Evolutionary conservation across 2,888 invertebrate genomes (phyloP).

Genomic region (Carcina quercana): DNA sequence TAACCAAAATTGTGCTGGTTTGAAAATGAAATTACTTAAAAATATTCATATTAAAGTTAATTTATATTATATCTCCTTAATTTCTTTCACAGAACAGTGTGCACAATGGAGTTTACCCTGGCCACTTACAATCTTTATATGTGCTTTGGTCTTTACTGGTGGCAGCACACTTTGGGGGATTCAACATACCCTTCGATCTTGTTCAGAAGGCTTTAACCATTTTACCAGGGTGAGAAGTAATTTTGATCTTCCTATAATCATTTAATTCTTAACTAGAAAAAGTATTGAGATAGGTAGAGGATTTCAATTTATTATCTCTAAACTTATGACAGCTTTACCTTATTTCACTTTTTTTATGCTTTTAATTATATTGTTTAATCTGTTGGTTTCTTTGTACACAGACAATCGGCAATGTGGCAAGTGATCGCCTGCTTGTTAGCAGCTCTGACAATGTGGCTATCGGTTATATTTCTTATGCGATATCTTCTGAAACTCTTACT

Average conservation of each 20-base stretch:
- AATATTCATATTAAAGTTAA: too few relatives aligned
- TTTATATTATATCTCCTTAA: conserved; percentile 1
- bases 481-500: conserved; percentile 91
- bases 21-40: too few relatives aligned
- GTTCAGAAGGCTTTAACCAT: conserved; percentile 83
- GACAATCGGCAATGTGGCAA: conserved; percentile 81
- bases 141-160: conserved; percentile 86
- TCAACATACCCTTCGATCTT: conserved; percentile 88
- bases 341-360: too few relatives aligned
- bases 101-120: conserved; percentile 96
- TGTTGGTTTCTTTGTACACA: conserved; percentile 31
- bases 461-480: conserved; percentile 88
- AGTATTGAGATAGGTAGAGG: too few relatives aligned
- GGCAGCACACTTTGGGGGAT: conserved; percentile 85
- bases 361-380: background rate
- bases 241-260: too few relatives aligned
- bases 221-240: conserved; percentile 85
- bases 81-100: conserved; percentile 88
- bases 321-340: too few relatives aligned
- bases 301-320: too few relatives aligned
- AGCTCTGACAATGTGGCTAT: conserved; percentile 89
- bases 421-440: conserved; percentile 82
- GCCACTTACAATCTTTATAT: conserved; percentile 92
- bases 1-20: too few relatives aligned
- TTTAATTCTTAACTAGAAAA: too few relatives aligned